Percentiles rank a stretch among this genome's conserved stretches.
phyloP scores from a whole-genome alignment of 2,888 invertebrate genomes.

The Macropis europaea region DNA sequence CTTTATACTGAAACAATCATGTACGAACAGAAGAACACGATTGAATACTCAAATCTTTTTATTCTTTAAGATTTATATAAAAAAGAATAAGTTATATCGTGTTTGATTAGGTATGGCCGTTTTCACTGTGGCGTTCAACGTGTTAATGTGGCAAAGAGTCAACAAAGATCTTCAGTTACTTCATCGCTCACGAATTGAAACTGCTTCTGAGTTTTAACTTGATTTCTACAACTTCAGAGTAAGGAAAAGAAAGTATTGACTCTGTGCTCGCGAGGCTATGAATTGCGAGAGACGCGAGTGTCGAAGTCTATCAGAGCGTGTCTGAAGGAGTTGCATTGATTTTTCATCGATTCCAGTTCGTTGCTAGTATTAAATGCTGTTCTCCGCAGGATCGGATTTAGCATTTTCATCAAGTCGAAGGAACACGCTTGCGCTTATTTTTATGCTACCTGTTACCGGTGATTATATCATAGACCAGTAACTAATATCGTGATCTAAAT shows the following conservation, averaged over 20 bases:
- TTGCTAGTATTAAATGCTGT: constrained; percentile 42
- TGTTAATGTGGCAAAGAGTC: no score
- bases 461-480: no score
- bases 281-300: constrained; percentile 66
- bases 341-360: constrained; percentile 68
- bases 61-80: no score
- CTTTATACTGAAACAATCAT: no score
- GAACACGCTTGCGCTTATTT: not conserved
- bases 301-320: constrained; percentile 74
- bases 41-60: no score
- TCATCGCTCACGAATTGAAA: constrained; percentile 12
- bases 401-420: not conserved
- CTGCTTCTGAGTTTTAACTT: constrained; percentile 24
- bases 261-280: constrained; percentile 38
- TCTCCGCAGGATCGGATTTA: constrained; percentile 11
- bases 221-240: constrained; percentile 29
- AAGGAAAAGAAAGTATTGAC: constrained; percentile 48
- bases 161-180: not conserved
- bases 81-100: no score
- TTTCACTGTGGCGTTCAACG: no score
- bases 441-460: no score
- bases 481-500: no score
- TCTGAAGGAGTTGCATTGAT: constrained; percentile 71
- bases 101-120: no score
- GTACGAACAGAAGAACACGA: no score